Percentiles rank a stretch among this genome's conserved stretches.
These are phyloP conservation scores for Cossypha dichroa DNA, from an alignment of 2,797 vertebrate species.

Conservation along the genomic window DNA sequence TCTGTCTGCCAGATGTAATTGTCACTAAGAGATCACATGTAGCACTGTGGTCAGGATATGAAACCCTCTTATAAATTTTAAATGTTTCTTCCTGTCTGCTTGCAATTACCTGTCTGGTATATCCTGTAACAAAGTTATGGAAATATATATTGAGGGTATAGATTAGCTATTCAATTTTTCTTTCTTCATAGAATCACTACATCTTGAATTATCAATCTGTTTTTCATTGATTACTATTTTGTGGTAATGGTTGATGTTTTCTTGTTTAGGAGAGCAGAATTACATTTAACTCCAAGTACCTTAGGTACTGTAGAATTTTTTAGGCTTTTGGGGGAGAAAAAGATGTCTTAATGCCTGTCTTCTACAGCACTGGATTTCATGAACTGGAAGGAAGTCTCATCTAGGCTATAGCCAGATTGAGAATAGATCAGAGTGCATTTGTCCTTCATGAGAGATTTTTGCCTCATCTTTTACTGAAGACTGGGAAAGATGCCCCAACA, in stretches of 20 bases:
- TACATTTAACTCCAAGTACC: not conserved
- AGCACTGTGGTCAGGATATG: not conserved
- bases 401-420: not conserved
- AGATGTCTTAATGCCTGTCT: not conserved
- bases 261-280: not conserved
- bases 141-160: not conserved
- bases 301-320: not conserved
- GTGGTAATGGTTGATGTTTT: not conserved
- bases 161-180: not conserved
- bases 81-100: not conserved
- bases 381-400: not conserved
- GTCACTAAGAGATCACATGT: not conserved
- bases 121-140: not conserved
- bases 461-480: not conserved
- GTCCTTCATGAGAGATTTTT: not conserved
- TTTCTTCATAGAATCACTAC: not conserved
- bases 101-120: not conserved
- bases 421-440: not conserved
- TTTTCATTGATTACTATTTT: not conserved
- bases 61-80: not conserved
- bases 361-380: not conserved
- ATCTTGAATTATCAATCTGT: not conserved
- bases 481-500: not conserved
- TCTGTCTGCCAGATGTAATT: constrained; percentile 19
- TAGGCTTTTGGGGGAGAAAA: not conserved